Base-by-base conservation (phyloP, 1,140 invertebrate genomes). In the Ridgeia piscesae region DNA sequence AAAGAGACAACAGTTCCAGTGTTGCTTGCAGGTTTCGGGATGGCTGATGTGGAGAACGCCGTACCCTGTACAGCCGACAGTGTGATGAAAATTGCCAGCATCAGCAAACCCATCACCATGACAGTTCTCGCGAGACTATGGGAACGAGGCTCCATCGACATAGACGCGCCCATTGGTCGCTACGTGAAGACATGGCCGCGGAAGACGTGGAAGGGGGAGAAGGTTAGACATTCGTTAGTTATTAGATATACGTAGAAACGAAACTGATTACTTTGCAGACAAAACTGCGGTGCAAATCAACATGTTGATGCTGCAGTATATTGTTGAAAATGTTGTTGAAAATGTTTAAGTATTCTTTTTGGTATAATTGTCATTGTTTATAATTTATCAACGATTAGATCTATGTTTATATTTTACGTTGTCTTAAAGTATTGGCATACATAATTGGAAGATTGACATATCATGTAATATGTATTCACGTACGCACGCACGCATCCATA, bases 61-160 rank as follows among this genome's bases (percentile, higher is more conserved):
- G 94, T 96, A 11, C 93, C 91, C 33, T 97, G 96, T 94, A 94
- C 94, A 42, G 91, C 94, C 34, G 92, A 96, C 33, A 96, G 96
- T 0, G 96, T 97, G 0, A 96, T 97, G 96, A 94, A 97, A 92
- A 97, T 97, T 93, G 97, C 97, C 33, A 97, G 96, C 93, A 97
- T 97, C 89, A 96, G 96, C 93, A 97, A 97, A 94, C 94, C 96
- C 91, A 95, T 97, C 33, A 97, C 97, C 17, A 96, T 96, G 94
- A 88, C 92, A 9, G 91, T 96, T 14, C 95, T 97, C 48, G 97
- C 95, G 8, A 96, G 96, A 93, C 93, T 97, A 0, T 95, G 96
- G 93, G 96, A 97, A 94, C 95, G 96, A 89, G 96, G 95, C 1
- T 96, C 96, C 93, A 92, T 97, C 31, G 96, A 97, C 94, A 94